Conservation (phyloP, 2,888 invertebrate species). For the Callosobruchus maculatus region DNA sequence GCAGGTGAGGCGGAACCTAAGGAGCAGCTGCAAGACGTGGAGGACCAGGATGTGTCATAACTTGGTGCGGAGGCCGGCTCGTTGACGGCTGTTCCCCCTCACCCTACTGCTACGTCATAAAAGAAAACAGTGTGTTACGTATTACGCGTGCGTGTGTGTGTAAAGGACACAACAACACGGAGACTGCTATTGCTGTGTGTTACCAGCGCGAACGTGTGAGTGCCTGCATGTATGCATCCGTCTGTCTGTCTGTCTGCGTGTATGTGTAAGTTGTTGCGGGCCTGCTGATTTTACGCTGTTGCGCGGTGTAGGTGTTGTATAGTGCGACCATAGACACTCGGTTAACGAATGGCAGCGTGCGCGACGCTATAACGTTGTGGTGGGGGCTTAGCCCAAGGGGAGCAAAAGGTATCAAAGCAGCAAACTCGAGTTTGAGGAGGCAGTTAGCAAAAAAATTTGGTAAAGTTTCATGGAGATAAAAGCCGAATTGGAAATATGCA, state of each 20-base stretch:
- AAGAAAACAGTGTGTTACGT: not conserved
- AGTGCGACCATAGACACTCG: not conserved
- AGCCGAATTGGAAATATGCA: too few species aligned
- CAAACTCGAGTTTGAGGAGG: not conserved
- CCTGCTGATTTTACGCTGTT: not conserved
- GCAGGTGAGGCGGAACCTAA: conserved; percentile 86
- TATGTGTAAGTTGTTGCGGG: not conserved
- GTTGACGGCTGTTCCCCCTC: conserved; percentile 7
- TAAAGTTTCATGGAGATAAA: too few species aligned
- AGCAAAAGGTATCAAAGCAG: not conserved
- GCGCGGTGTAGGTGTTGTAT: not conserved
- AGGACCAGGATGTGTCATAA: conserved; percentile 96
- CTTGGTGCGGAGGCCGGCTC: conserved; percentile 30
- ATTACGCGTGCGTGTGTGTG: not conserved
- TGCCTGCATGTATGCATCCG: not conserved
- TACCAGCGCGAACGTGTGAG: not conserved
- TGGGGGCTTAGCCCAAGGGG: not conserved
- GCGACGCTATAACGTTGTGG: not conserved
- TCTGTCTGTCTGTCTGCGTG: not conserved
- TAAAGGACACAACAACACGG: not conserved
- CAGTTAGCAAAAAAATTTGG: too few species aligned
- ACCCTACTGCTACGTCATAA: not conserved
- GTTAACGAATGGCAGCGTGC: not conserved
- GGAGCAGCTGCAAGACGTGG: conserved; percentile 88
- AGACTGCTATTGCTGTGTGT: not conserved